Evolutionary conservation across 2,797 vertebrate genomes (phyloP).

Genomic region (Anniella stebbinsi): DNA sequence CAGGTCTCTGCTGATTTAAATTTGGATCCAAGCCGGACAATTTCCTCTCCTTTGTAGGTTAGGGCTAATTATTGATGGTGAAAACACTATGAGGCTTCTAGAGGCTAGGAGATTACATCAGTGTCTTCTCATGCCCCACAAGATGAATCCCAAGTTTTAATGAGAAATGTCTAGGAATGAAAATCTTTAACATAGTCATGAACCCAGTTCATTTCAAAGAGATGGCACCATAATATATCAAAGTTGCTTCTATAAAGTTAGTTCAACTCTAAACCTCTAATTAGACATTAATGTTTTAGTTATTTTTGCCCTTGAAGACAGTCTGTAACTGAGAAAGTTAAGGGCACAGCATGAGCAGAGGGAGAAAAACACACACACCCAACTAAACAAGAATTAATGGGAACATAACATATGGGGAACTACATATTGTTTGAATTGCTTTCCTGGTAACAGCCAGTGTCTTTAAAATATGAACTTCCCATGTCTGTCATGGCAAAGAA

Average conservation of each 20-base stretch:
- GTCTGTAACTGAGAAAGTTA: conserved; percentile 19
- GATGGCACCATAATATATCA: neutral
- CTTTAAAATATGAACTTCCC: conserved; percentile 50
- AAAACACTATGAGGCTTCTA: neutral
- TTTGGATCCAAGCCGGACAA: neutral
- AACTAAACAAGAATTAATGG: conserved; percentile 34
- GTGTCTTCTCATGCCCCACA: neutral
- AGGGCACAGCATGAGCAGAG: neutral
- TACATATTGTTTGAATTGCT: neutral
- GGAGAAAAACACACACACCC: neutral
- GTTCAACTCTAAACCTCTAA: conserved; percentile 15
- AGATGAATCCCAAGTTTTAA: neutral
- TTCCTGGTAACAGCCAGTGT: neutral
- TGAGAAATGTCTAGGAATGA: conserved; percentile 10
- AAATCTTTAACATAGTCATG: neutral
- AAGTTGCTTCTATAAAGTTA: neutral
- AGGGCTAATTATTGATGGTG: neutral
- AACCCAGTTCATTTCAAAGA: neutral
- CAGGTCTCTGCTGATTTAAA: neutral
- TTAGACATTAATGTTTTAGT: neutral
- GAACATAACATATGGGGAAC: conserved; percentile 13
- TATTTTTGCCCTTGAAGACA: neutral
- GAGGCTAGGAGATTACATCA: too few relatives aligned
- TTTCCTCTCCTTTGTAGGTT: neutral
- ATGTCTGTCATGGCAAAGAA: conserved; percentile 41